Conservation (phyloP, 2,888 invertebrate species). For the Gasteruption jaculator region DNA sequence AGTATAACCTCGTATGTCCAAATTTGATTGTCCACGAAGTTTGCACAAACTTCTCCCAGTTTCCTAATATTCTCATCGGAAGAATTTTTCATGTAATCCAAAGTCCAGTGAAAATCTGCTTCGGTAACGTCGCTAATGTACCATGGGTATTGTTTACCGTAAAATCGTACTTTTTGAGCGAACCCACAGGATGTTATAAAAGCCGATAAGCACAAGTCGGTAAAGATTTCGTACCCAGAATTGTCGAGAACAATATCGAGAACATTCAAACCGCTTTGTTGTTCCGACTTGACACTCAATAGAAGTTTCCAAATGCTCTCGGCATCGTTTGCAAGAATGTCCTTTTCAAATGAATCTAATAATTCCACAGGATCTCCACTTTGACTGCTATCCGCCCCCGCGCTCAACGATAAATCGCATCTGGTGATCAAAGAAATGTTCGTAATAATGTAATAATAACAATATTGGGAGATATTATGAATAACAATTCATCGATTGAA, state of each 20-base stretch:
- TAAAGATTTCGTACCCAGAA: constrained; percentile 86
- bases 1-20: constrained; percentile 47
- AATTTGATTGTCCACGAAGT: constrained; percentile 54
- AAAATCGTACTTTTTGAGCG: constrained; percentile 70
- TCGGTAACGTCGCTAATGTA: constrained; percentile 86
- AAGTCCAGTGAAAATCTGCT: constrained; percentile 70
- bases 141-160: constrained; percentile 90
- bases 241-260: constrained; percentile 83
- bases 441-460: too few relatives aligned
- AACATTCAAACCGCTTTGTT: constrained; percentile 48
- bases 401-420: constrained; percentile 84
- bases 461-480: too few relatives aligned
- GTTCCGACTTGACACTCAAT: constrained; percentile 25
- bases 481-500: constrained; percentile 8
- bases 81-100: constrained; percentile 53
- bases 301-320: constrained; percentile 57
- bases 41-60: constrained; percentile 60
- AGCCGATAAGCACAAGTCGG: constrained; percentile 84
- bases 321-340: constrained; percentile 63
- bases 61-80: constrained; percentile 36
- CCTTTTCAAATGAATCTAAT: constrained; percentile 55
- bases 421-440: too few relatives aligned
- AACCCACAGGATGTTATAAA: constrained; percentile 63
- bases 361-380: constrained; percentile 56
- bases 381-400: constrained; percentile 63